A percentile compares a stretch with the other conserved stretches of the same genome.
Conservation (phyloP, 2,113 vertebrate genomes). For the Coptodon rendalli region DNA sequence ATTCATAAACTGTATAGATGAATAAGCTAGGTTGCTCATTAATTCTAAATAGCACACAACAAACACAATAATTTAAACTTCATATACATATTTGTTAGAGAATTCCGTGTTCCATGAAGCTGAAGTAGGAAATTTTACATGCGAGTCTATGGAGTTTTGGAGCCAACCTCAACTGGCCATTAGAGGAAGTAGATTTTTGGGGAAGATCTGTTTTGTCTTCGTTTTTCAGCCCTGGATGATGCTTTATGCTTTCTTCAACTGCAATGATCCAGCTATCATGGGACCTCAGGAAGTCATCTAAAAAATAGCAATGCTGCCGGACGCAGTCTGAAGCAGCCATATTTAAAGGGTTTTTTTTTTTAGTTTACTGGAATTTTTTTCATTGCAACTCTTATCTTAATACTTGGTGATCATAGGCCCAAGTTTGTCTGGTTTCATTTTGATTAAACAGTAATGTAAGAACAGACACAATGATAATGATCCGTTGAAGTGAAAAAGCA, state of each 20-base stretch:
- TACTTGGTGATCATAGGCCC: not conserved
- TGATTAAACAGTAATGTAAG: not conserved
- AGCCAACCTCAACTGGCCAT: not conserved
- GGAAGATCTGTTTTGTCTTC: not conserved
- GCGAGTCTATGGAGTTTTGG: not conserved
- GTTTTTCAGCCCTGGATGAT: not conserved
- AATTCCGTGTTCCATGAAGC: not conserved
- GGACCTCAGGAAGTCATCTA: not conserved
- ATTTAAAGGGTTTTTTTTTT: not conserved
- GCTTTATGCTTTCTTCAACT: not conserved
- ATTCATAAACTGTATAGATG: not conserved
- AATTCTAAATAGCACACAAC: not conserved
- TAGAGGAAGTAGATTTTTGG: not conserved
- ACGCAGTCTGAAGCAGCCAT: not conserved
- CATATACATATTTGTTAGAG: not conserved
- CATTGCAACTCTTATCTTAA: not conserved
- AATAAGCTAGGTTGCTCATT: not conserved
- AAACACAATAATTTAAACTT: not conserved
- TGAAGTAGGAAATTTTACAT: not conserved
- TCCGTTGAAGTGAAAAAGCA: not conserved
- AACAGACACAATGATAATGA: not conserved
- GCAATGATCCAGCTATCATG: not conserved
- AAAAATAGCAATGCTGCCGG: not conserved
- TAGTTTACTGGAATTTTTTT: not conserved
- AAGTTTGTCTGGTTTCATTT: not conserved